These are phyloP conservation scores for Steatornis caripensis DNA, from an alignment of 2,113 vertebrate species.

Conservation along the genomic window DNA sequence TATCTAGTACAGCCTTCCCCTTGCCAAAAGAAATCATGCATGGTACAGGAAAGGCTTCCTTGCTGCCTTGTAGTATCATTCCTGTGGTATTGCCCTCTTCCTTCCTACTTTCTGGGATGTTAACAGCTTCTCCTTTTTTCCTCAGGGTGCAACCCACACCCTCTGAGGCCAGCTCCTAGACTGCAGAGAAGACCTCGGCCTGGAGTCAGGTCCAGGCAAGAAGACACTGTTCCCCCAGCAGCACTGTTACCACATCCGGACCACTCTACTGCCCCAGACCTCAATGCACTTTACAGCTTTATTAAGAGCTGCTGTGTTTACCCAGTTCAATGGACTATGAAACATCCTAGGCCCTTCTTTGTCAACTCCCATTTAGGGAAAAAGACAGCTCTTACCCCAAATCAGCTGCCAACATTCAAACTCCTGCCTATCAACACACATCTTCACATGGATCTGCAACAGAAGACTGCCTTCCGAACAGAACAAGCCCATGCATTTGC, in stretches of 20 bases:
- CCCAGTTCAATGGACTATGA: not conserved
- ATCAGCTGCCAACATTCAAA: not conserved
- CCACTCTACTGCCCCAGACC: not conserved
- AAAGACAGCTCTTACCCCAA: not conserved
- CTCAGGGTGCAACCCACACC: not conserved
- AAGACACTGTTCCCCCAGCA: not conserved
- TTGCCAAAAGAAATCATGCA: not conserved
- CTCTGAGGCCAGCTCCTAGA: not conserved
- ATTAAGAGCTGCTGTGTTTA: not conserved
- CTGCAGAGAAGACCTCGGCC: not conserved
- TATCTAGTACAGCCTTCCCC: not conserved
- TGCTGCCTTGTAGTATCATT: not conserved
- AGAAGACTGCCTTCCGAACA: not conserved
- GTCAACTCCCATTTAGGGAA: not conserved
- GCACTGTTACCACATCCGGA: not conserved
- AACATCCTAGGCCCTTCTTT: not conserved
- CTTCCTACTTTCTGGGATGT: not conserved
- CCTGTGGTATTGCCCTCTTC: not conserved
- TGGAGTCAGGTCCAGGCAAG: not conserved
- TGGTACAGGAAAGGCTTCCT: not conserved
- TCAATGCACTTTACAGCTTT: not conserved
- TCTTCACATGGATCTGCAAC: not conserved
- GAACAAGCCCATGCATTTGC: not conserved
- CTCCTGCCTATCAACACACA: not conserved
- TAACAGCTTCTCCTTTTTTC: not conserved